Evolutionary conservation across 2,797 vertebrate genomes (phyloP).

Genomic region (Pseudochirops cupreus): DNA sequence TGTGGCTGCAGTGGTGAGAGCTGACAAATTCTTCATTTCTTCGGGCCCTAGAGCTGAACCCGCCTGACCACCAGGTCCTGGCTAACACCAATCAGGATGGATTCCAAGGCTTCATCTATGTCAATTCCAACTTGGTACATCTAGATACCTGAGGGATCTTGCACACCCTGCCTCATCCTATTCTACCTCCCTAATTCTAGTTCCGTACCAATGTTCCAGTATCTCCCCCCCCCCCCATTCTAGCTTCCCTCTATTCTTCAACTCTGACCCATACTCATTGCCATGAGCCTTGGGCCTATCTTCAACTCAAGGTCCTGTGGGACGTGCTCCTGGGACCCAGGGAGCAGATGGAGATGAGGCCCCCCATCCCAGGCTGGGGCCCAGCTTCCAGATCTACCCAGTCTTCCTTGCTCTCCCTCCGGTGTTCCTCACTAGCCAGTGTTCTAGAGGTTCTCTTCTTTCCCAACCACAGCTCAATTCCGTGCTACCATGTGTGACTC

Average conservation of each 20-base stretch:
- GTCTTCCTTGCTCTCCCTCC: not conserved
- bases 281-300: not conserved
- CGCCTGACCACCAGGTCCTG: conserved; percentile 89
- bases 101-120: conserved; percentile 90
- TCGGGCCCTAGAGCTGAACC: conserved; percentile 88
- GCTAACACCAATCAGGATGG: conserved; percentile 90
- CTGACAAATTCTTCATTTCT: conserved; percentile 91
- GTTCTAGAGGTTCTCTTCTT: not conserved
- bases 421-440: not conserved
- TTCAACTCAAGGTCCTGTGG: not conserved
- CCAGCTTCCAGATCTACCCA: not conserved
- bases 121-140: conserved; percentile 87
- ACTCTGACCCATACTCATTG: not conserved
- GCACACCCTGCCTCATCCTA: not conserved
- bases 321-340: not conserved
- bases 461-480: not conserved
- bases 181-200: not conserved
- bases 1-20: conserved; percentile 89
- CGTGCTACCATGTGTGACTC: not conserved
- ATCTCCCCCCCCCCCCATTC: not conserved
- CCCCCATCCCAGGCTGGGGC: not conserved
- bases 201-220: not conserved
- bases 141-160: conserved; percentile 28
- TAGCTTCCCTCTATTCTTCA: not conserved
- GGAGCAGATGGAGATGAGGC: not conserved